Percentiles rank a stretch among this genome's conserved stretches.
phyloP scores from a whole-genome alignment of 2,888 invertebrate species.

The Tipula lateralis region DNA sequence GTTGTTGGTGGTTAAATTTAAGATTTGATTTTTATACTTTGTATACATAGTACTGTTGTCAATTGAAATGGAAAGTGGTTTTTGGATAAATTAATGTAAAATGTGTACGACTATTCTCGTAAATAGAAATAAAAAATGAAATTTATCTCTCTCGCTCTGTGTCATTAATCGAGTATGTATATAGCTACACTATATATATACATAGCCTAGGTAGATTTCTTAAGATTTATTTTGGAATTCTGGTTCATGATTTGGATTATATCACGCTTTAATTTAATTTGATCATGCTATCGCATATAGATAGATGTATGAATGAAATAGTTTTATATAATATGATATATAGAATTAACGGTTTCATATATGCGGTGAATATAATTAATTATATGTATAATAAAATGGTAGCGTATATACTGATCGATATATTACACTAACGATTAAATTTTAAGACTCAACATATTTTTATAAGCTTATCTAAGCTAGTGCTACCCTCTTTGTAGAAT shows the following conservation, averaged over 20 bases:
- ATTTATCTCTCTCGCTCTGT: not conserved
- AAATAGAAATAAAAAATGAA: not conserved
- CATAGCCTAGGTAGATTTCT: not conserved
- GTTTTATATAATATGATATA: not conserved
- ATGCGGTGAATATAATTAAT: not conserved
- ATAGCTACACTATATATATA: too few species aligned
- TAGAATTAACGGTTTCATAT: not conserved
- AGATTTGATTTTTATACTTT: not conserved
- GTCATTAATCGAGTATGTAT: too few species aligned
- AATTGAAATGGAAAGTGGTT: slow-evolving; percentile 24
- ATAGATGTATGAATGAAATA: not conserved
- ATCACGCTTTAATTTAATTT: slow-evolving; percentile 9
- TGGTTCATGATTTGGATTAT: slow-evolving; percentile 19
- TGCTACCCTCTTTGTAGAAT: too few species aligned
- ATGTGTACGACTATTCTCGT: not conserved
- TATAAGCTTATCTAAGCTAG: too few species aligned
- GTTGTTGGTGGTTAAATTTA: not conserved
- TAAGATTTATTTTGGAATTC: not conserved
- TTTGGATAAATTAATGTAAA: not conserved
- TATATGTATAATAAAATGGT: not conserved
- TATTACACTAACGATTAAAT: too few species aligned
- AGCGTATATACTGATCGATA: too few species aligned
- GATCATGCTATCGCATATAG: not conserved
- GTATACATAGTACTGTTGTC: slow-evolving; percentile 24
- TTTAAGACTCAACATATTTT: too few species aligned